Conservation (phyloP, 2,113 vertebrate species). For the Furnarius figulus region DNA sequence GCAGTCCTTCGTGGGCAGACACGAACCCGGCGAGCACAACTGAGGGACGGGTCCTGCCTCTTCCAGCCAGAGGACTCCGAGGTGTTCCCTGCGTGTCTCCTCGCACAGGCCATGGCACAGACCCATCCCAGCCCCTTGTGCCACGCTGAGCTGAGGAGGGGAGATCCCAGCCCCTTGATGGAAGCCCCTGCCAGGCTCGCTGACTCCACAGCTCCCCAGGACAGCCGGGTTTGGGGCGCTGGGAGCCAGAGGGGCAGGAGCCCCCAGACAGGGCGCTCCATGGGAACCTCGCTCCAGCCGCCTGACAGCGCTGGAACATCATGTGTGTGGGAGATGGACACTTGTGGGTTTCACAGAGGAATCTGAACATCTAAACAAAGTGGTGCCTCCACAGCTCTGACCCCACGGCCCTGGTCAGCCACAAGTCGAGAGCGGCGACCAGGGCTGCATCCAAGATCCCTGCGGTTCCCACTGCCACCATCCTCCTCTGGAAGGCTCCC, state of each 20-base stretch:
- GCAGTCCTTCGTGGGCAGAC: not conserved
- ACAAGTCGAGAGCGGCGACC: accelerated
- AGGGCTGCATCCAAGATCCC: not conserved
- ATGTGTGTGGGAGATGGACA: not conserved
- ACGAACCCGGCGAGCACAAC: accelerated
- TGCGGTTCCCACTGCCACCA: not conserved
- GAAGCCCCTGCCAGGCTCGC: not conserved
- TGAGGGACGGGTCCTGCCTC: not conserved
- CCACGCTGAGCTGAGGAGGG: not conserved
- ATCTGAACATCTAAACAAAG: conserved; percentile 21
- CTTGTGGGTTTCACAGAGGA: conserved; percentile 24
- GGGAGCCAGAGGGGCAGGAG: not conserved
- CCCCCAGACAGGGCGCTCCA: not conserved
- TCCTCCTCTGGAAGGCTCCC: not conserved
- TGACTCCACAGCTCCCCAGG: not conserved
- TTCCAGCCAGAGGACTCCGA: not conserved
- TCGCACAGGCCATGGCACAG: not conserved
- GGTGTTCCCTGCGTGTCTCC: not conserved
- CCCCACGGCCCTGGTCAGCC: not conserved
- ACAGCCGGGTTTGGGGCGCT: not conserved
- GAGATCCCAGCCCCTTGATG: not conserved
- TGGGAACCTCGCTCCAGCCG: not conserved
- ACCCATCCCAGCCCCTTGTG: not conserved
- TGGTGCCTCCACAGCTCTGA: not conserved
- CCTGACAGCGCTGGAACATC: conserved; percentile 35